Base-by-base conservation (phyloP, 1,140 invertebrate species). In the Temnothorax longispinosus region DNA sequence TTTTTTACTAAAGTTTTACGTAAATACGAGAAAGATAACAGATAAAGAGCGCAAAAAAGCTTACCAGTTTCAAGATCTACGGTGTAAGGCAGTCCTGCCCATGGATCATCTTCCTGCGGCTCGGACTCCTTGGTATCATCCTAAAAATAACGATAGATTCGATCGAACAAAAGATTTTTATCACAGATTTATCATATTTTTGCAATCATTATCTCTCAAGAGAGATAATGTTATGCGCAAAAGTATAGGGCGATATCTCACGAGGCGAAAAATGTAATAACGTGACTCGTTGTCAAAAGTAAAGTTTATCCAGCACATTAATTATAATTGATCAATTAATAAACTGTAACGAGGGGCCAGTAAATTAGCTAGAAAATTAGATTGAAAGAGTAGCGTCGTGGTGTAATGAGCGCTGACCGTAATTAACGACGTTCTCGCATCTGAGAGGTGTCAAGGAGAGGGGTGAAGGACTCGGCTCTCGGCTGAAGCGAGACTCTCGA, bases 41-140 rank as follows among this genome's bases (percentile, higher is more conserved):
- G 1, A 35, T 74, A 58, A 76, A 52, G n/a, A 86, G 69, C 47
- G 18, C n/a, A 84, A 58, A 72, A 74, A 47, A 38, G 72, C 97
- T 96, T 94, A 98, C 98, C 98, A 90, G 98, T 98, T 96, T 99
- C 98, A 71, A 97, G 97, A 95, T 99, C 98, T 75, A 98, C 97
- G 78, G 97, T 98, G 94, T 98, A 98, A 5, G 97, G 96, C 10
- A 98, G 95, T 38, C 97, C 97, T 71, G 97, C 97, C 97, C 97
- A 98, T 15, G 97, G 97, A 94, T 96, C 95, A 11, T 94, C 94
- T 41, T 95, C 94, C 27, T 94, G 96, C 52, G 93, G 52, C 38
- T 90, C 92, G 11, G 93, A 88, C 65, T 94, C 93, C 60, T 93
- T 93, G 54, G 92, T 69, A 32, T 91, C 91, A 50, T 95, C 93